These are phyloP conservation scores for Alethe diademata DNA, from an alignment of 2,113 vertebrate genomes.

Conservation along the genomic window DNA sequence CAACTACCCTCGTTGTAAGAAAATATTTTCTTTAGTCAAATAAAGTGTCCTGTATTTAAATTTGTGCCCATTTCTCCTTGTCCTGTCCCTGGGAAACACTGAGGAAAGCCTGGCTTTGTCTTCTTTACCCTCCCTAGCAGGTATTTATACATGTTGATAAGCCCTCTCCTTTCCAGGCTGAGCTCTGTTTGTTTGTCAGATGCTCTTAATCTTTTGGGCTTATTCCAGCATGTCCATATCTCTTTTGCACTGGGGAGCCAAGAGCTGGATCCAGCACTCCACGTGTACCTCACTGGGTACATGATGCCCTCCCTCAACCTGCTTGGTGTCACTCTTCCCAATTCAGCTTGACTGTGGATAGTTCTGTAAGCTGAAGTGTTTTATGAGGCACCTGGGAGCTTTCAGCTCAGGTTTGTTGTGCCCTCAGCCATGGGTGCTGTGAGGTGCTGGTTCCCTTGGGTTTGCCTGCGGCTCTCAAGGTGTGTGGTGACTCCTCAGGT, in stretches of 20 bases:
- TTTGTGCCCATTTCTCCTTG: neutral
- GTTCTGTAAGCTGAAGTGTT: neutral
- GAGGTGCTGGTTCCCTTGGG: neutral
- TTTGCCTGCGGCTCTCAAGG: neutral
- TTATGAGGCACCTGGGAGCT: neutral
- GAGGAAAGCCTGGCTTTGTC: neutral
- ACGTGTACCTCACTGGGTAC: neutral
- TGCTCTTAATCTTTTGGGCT: neutral
- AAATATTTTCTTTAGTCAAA: neutral
- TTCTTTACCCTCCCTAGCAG: neutral
- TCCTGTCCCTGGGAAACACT: neutral
- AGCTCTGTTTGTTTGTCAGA: neutral
- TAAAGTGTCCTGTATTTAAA: neutral
- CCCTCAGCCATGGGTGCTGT: neutral
- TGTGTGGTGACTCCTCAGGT: rapidly evolving
- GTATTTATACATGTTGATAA: neutral
- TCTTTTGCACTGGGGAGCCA: neutral
- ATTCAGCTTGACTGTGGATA: neutral
- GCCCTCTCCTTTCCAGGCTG: neutral
- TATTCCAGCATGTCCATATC: neutral
- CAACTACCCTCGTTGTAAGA: neutral
- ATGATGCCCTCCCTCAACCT: neutral
- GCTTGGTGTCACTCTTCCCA: neutral
- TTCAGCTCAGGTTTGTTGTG: neutral
- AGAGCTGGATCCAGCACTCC: neutral